Percentiles rank a stretch among this genome's conserved stretches.
phyloP scores from a whole-genome alignment of 1,140 invertebrate genomes.

The Babylonia areolata region DNA sequence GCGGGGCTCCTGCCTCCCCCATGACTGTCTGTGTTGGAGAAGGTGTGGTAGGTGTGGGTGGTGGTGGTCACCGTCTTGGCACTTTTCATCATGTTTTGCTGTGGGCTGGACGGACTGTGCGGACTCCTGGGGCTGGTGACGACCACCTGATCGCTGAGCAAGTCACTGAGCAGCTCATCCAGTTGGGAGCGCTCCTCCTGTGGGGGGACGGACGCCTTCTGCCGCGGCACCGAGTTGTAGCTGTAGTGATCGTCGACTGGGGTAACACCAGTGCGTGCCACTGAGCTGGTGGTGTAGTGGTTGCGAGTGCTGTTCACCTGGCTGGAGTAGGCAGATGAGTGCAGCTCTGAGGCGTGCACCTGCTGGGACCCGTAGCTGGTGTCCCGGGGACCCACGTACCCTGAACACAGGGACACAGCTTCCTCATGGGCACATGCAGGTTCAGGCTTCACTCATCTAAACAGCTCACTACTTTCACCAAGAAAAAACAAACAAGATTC shows the following conservation, averaged over 20 bases:
- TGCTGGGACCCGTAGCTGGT: constrained; percentile 45
- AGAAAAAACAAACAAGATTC: too few species aligned
- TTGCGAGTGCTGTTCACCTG: constrained; percentile 43
- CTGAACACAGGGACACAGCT: constrained; percentile 10
- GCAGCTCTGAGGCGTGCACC: constrained; percentile 28
- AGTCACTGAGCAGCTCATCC: constrained; percentile 73
- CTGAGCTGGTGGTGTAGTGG: constrained; percentile 46
- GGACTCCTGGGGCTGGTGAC: constrained; percentile 46
- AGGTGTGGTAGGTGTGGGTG: constrained; percentile 64
- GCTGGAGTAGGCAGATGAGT: constrained; percentile 41
- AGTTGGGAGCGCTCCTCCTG: constrained; percentile 72
- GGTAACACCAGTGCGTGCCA: constrained; percentile 20
- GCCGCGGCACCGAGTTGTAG: constrained; percentile 51
- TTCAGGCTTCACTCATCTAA: not conserved
- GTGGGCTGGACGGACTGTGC: constrained; percentile 42
- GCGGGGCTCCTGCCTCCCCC: constrained; percentile 48
- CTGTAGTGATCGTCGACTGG: constrained; percentile 35
- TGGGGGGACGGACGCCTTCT: constrained; percentile 41
- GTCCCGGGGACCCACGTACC: constrained; percentile 45
- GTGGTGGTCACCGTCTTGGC: constrained; percentile 59
- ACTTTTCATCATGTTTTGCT: constrained; percentile 46
- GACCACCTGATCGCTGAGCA: constrained; percentile 70
- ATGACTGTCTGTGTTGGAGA: constrained; percentile 47
- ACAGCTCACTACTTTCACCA: not conserved
- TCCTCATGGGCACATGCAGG: too few species aligned